Base-by-base conservation (phyloP, 2,113 vertebrate species). In the Callionymus lyra region DNA sequence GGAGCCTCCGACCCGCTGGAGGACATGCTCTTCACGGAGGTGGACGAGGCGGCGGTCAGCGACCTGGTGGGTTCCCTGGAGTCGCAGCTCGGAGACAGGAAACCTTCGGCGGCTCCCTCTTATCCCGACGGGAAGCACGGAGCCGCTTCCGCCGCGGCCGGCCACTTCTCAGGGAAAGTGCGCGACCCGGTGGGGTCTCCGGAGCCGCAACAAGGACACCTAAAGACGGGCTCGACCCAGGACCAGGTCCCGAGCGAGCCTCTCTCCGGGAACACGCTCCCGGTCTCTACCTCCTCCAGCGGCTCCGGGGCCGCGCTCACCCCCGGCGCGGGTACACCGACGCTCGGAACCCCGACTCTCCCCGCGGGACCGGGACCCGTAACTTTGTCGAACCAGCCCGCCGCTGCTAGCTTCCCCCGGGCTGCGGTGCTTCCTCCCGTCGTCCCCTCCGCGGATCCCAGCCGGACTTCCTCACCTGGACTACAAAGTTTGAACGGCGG, bases 11-110 rank as follows among this genome's bases (percentile, higher is more conserved):
- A 89, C 82, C 87, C 87, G 53, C 85, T 89, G 85, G 89, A 89
- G 84, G 89, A 91, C 81, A 88, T 91, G 87, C 86, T 90, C 79
- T 88, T 86, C 84, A 87, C 71, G 48, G 87, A 89, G 83, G 86
- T 90, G 81, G 89, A 90, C 39, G 88, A 90, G 71, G 89, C 89
- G 65, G 89, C 88, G 15, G 88, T 90, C 34, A 90, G 87, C 76
- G 87, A 89, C 71, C 55, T 91, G 46, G 87, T 89, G 35, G 87
- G 87, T 65, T 90, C 86, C 5, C 64, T 89, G 68, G 88, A 90
- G 68, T 89, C 87, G 12, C 87, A 89, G 67, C 83, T 89, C 34
- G 83, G 83, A 8, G 84, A 86, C 34, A 47, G 77, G 36, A 74
- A 72, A 48, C 47, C 65, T 13, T 41, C 76, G 51, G 68, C 66